Evolutionary conservation across 2,888 invertebrate genomes (phyloP), one percentile per base, ranked within the genome.

Genomic region (Trichopoda pennipes): DNA sequence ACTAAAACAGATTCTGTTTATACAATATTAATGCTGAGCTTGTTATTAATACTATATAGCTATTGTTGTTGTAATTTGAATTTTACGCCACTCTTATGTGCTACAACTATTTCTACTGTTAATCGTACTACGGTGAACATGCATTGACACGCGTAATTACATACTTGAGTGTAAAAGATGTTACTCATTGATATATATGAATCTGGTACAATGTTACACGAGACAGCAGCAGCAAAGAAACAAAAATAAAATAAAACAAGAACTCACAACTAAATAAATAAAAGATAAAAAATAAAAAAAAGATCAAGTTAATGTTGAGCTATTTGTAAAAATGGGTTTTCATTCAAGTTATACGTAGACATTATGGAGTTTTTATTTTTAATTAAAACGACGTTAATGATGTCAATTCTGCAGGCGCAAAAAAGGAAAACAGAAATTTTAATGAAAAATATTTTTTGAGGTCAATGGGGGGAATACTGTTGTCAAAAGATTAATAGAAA

Each of bases 81-180:
- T 69, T 75, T 74, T 32, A 49, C 38, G 66, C 51, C 58, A 44
- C 44, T 64, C 32, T 64, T 58, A 0, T 63, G 55, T 55, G 53
- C 28, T 21, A 63, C 73, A 47, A 55, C 38, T 32, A 56, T 49
- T 17, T 53, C 61, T 38, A 38, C 56, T 63, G 56, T 21, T 23
- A 64, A 58, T 47, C 19, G n/a, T 68, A 68, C 49, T 19, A 35
- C 63, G 49, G 49, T 60, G 32, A 64, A 69, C 73, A 73, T 60
- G 60, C 80, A 87, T 87, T 88, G 88, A 87, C 88, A 89, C 88
- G 88, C 87, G 86, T 86, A 87, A 86, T 88, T 88, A 86, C 86
- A 83, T 70, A 86, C 86, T 83, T 70, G 78, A 61, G 60, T 79
- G 61, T 61, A 80, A 75, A 74, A 82, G 60, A 82, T 84, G 81